A percentile compares a stretch with the other conserved stretches of the same genome.
Evolutionary conservation across 2,797 vertebrate genomes (phyloP).

Genomic region (Gastrophryne carolinensis): DNA sequence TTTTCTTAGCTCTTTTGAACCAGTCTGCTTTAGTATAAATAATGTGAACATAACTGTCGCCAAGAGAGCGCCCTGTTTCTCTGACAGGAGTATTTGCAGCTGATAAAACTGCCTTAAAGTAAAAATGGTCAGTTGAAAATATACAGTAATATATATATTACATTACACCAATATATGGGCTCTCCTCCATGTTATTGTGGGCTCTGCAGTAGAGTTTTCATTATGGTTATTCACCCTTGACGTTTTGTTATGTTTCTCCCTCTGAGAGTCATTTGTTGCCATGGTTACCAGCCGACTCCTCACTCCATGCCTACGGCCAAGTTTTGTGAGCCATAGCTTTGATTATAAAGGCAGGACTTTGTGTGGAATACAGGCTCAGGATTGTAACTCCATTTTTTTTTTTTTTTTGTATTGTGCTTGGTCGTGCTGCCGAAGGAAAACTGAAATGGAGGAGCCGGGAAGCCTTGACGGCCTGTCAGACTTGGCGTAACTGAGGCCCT

Average conservation of each 20-base stretch:
- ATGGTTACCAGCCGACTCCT: background rate
- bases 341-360: background rate
- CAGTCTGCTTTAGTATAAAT: too few species aligned
- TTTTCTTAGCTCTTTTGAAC: too few species aligned
- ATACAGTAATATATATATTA: too few species aligned
- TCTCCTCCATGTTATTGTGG: too few species aligned
- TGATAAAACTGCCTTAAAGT: too few species aligned
- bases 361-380: background rate
- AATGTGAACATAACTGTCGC: too few species aligned
- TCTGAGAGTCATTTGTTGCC: background rate
- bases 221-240: background rate
- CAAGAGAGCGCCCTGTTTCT: too few species aligned
- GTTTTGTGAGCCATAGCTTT: background rate
- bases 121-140: too few species aligned
- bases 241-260: background rate
- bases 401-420: slow-evolving; percentile 14
- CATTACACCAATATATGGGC: too few species aligned
- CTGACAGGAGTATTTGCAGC: too few species aligned
- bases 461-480: background rate
- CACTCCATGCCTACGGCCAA: background rate
- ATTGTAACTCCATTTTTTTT: slow-evolving; percentile 4
- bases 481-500: background rate
- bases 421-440: background rate
- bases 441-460: background rate
- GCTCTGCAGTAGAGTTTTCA: background rate